A percentile compares a stretch with the other conserved stretches of the same genome.
Conservation (phyloP, 2,797 vertebrate genomes). For the Babyrousa celebensis region DNA sequence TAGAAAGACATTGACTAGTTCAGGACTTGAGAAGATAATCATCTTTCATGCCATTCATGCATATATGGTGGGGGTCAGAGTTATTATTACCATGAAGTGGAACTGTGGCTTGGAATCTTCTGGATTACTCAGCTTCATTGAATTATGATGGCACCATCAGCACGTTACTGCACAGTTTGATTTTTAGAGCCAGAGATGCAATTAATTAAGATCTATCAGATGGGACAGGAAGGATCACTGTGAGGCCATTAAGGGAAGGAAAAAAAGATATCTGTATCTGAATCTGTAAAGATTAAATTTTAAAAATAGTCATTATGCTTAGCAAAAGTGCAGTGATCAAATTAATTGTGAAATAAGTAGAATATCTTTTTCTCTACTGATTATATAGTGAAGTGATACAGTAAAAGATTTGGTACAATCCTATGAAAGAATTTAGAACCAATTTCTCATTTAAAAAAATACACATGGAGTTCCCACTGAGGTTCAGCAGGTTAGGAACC, state of each 20-base stretch:
- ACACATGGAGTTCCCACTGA: too few relatives aligned
- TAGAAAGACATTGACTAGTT: background rate
- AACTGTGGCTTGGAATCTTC: background rate
- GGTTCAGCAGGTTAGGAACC: too few relatives aligned
- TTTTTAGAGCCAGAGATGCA: background rate
- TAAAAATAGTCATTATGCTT: background rate
- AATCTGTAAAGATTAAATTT: slow-evolving; percentile 5
- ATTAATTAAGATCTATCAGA: background rate
- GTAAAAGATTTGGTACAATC: background rate
- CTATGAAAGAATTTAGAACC: background rate
- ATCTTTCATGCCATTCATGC: background rate
- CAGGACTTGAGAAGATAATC: background rate
- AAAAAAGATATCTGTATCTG: background rate
- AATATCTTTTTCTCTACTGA: slow-evolving; percentile 10
- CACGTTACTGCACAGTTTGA: background rate
- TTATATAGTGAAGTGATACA: slow-evolving; percentile 20
- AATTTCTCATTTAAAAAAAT: slow-evolving; percentile 42
- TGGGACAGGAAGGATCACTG: background rate
- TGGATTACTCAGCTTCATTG: background rate
- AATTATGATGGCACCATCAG: background rate
- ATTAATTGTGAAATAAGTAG: slow-evolving; percentile 31
- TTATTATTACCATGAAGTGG: background rate
- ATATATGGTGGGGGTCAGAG: background rate
- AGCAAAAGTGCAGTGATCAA: slow-evolving; percentile 13
- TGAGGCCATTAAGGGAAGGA: background rate